Conservation (phyloP, 2,888 invertebrate genomes). For the Anodontia alba region DNA sequence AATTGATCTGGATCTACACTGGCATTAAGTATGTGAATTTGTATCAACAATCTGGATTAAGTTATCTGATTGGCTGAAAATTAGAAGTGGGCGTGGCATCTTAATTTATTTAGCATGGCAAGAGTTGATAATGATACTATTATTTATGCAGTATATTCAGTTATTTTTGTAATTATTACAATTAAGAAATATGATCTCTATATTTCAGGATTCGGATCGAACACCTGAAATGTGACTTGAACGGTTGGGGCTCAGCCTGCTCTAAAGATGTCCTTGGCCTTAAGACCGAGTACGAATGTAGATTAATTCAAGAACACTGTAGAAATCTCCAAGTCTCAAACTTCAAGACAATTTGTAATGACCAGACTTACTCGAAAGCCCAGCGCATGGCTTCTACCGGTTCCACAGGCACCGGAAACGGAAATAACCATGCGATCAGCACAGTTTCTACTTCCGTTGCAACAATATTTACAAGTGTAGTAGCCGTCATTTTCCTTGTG, state of each 20-base stretch:
- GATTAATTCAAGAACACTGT: constrained; percentile 65
- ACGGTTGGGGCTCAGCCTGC: constrained; percentile 58
- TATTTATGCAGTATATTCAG: no score
- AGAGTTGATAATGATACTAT: no score
- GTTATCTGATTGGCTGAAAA: no score
- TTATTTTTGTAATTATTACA: no score
- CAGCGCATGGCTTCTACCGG: constrained; percentile 22
- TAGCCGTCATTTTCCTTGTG: not conserved
- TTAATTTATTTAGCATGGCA: no score
- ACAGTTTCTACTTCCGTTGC: not conserved
- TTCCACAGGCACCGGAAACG: not conserved
- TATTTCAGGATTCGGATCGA: constrained; percentile 62
- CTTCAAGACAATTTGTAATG: constrained; percentile 62
- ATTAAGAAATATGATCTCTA: no score
- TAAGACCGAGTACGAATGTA: constrained; percentile 68
- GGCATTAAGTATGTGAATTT: no score
- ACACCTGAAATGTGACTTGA: constrained; percentile 66
- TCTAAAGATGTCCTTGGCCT: constrained; percentile 55
- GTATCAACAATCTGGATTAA: no score
- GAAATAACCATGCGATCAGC: not conserved
- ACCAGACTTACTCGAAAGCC: constrained; percentile 50
- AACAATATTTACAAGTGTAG: not conserved
- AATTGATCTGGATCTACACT: no score
- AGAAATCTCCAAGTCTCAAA: constrained; percentile 59
- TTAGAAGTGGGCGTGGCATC: no score